Conservation (phyloP, 2,888 invertebrate species). For the Hirtodrosophila alboralis region DNA sequence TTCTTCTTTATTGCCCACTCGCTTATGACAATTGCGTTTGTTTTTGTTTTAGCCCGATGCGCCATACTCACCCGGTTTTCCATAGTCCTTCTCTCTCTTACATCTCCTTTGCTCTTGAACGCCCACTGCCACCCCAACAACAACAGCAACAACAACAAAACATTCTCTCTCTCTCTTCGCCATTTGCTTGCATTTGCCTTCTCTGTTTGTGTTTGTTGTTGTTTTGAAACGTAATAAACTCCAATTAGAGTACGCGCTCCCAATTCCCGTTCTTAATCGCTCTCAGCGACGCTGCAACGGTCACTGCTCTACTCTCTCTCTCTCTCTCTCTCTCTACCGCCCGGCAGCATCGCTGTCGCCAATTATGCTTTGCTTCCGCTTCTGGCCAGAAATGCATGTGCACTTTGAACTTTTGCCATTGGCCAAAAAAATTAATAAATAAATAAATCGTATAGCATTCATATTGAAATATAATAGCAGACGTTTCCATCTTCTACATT, state of each 20-base stretch:
- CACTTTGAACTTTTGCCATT: conserved; percentile 35
- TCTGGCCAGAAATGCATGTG: conserved; percentile 14
- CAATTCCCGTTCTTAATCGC: conserved; percentile 9
- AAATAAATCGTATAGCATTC: too few species aligned
- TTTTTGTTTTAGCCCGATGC: conserved; percentile 33
- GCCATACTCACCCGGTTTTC: conserved; percentile 39
- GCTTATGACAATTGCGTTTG: too few species aligned
- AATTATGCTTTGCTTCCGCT: conserved; percentile 51
- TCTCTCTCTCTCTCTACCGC: conserved; percentile 1
- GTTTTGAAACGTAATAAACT: conserved; percentile 37
- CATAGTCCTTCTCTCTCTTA: conserved; percentile 2
- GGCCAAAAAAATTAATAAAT: conserved; percentile 1
- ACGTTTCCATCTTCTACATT: too few species aligned
- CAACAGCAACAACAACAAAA: conserved; percentile 30
- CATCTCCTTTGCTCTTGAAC: background rate
- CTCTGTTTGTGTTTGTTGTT: conserved; percentile 15
- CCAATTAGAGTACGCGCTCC: conserved; percentile 30
- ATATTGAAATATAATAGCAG: too few species aligned
- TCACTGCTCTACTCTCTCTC: too few species aligned
- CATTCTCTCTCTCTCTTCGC: conserved; percentile 6
- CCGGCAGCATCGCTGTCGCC: conserved; percentile 20
- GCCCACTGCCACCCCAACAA: conserved; percentile 4
- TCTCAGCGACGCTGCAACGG: conserved; percentile 7
- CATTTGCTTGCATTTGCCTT: background rate
- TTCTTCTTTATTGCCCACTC: conserved; percentile 1